Conservation (phyloP, 2,888 invertebrate species). For the Halictus ligatus region DNA sequence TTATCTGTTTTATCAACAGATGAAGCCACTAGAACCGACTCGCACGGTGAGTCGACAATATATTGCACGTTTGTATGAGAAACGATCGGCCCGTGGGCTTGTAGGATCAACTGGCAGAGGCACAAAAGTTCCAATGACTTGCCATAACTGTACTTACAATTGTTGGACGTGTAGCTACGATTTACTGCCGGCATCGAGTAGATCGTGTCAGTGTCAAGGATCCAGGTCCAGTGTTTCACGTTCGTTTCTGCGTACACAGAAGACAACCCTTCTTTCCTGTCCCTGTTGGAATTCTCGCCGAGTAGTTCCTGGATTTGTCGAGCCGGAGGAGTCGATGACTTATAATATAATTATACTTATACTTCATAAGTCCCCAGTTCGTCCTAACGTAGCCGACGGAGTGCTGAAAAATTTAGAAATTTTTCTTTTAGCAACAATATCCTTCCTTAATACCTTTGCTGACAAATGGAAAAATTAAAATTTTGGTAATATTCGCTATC, state of each 20-base stretch:
- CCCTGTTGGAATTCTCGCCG: neutral
- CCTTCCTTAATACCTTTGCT: no score
- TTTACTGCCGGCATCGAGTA: constrained; percentile 63
- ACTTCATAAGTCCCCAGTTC: no score
- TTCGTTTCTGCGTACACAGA: constrained; percentile 15
- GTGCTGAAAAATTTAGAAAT: no score
- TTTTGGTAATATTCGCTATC: no score
- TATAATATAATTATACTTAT: no score
- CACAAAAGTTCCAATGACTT: constrained; percentile 75
- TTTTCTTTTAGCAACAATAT: no score
- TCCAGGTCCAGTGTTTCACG: constrained; percentile 52
- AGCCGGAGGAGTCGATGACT: neutral
- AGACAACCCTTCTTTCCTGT: neutral
- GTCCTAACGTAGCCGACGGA: no score
- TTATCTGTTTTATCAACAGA: constrained; percentile 78
- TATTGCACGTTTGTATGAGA: neutral
- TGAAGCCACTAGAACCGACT: constrained; percentile 61
- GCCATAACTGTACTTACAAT: constrained; percentile 68
- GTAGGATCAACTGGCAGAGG: constrained; percentile 43
- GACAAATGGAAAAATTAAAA: no score
- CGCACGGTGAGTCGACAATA: constrained; percentile 59
- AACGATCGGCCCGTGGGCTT: constrained; percentile 38
- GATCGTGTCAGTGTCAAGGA: constrained; percentile 68
- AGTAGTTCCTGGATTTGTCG: neutral
- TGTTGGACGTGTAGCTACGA: constrained; percentile 51